Base-by-base conservation (phyloP, 2,888 invertebrate species). In the Spatulosminthurus flaviceps region DNA sequence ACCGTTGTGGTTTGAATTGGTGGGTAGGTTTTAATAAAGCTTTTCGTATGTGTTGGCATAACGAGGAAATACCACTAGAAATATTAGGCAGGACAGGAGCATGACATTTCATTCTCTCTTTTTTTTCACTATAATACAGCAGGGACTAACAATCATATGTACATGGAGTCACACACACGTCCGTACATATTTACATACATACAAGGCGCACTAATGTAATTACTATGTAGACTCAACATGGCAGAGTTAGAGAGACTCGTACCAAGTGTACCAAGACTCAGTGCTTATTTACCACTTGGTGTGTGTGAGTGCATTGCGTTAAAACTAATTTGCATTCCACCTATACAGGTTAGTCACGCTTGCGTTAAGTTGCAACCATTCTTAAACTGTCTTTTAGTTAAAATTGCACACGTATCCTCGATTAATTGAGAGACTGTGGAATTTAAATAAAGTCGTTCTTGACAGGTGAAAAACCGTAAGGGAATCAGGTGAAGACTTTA, bases 261-360 rank as follows among this genome's bases (percentile, higher is more conserved):
- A 34, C 34, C 4, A 34, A 34, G n/a, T n/a, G n/a, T n/a, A n/a
- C n/a, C n/a, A n/a, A 34, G 5, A 34, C 4, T 34, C 34, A 7
- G 34, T 34, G 9, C 34, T 34, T 34, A 51, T 51, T 51, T 19
- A 13, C 51, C n/a, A 11, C 51, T 51, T 51, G 51, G n/a, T 51
- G n/a, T 19, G 51, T 51, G 16, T 19, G 51, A 51, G 41, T 41
- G 13, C 41, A 41, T 41, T 51, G 51, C 51, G 51, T 64, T 22
- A 19, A 64, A 22, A 64, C 26, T 22, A 64, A 64, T 64, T 64
- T 64, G 64, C 26, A 64, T 22, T 64, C 64, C 22, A 19, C 26
- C 64, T 24, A 22, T n/a, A 64, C 26, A 26, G 64, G 64, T 64
- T 64, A 64, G 64, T 64, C 64, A 64, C 64, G 64, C 64, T 64